Percentiles rank a stretch among this genome's conserved stretches.
Conservation (phyloP, 2,797 vertebrate genomes). For the Crypturellus tataupa region DNA sequence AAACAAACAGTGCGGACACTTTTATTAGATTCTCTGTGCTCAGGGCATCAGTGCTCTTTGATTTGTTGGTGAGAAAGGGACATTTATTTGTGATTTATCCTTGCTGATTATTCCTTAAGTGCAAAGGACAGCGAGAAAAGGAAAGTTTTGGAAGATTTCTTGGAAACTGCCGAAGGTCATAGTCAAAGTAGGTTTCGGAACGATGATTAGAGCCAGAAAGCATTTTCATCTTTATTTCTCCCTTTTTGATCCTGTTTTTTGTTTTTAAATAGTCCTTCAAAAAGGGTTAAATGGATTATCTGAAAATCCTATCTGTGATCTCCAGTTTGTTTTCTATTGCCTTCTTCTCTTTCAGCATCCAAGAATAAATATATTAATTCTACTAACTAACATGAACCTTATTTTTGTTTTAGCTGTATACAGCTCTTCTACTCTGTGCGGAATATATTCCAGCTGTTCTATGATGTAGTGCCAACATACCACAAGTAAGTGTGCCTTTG, state of each 20-base stretch:
- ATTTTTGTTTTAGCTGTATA: slow-evolving; percentile 82
- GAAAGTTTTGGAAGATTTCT: not conserved
- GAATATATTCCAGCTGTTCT: slow-evolving; percentile 97
- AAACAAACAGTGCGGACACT: no score
- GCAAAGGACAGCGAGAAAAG: not conserved
- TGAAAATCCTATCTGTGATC: no score
- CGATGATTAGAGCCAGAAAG: not conserved
- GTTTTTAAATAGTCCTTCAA: not conserved
- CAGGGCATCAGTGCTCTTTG: slow-evolving; percentile 30
- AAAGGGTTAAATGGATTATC: not conserved
- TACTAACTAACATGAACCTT: not conserved
- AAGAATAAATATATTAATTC: not conserved
- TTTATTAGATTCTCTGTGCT: no score
- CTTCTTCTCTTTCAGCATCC: no score
- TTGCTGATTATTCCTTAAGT: slow-evolving; percentile 14
- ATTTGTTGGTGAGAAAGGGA: not conserved
- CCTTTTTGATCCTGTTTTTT: not conserved
- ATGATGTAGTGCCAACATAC: slow-evolving; percentile 96
- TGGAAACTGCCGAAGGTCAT: not conserved
- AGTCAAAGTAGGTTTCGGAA: not conserved
- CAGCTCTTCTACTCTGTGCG: slow-evolving; percentile 95
- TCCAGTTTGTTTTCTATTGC: no score
- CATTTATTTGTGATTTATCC: slow-evolving; percentile 52
- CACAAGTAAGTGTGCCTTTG: slow-evolving; percentile 87
- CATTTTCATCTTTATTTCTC: not conserved